phyloP scores from a whole-genome alignment of 2,113 vertebrate species.

The Xenopus tropicalis region UCB_Xtro_10.0 CM004446.2:55142501-55143000 shows the following conservation, averaged over 20 bases:
- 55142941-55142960: too few relatives aligned
- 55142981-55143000: too few relatives aligned
- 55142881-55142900: too few relatives aligned
- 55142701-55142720: background rate
- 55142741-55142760: constrained; percentile 6
- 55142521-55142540: constrained; percentile 3
- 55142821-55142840: background rate
- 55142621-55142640: background rate
- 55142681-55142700: background rate
- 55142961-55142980: too few relatives aligned
- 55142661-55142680: background rate
- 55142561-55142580: background rate
- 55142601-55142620: background rate
- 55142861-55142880: background rate
- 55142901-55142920: too few relatives aligned
- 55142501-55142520: background rate
- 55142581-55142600: background rate
- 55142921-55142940: too few relatives aligned
- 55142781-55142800: background rate
- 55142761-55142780: background rate
- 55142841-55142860: background rate
- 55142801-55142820: background rate
- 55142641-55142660: background rate
- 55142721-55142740: background rate
- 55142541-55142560: background rate